Evolutionary conservation across 2,113 vertebrate genomes (phyloP), one percentile per base, ranked within the genome.

Genomic region (Epinephelus lanceolatus): DNA sequence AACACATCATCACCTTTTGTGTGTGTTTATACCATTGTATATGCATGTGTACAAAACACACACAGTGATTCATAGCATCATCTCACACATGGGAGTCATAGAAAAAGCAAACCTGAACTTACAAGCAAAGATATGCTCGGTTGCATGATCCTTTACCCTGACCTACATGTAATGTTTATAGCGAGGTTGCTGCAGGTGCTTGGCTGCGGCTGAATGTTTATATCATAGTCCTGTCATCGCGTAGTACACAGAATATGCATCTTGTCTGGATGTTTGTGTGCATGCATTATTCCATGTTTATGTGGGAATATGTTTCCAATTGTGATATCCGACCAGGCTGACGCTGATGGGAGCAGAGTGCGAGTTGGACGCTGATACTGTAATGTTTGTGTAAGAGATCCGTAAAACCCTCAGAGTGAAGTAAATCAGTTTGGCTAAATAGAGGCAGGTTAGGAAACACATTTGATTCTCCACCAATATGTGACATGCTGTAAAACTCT

Each of bases 401-500:
- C 57, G 30, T 30, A 77, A 85, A 65, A n/a, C 18, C 71, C 61
- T 56, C 65, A 59, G 66, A 80, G 78, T 53, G 72, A 65, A 47
- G 25, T 61, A 65, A 80, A 86, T 88, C 79, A 56, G 15, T 76
- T 70, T 76, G 80, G 30, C 37, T 72, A 51, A 63, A 51, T 15
- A 2, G 53, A 68, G 33, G 47, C 72, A 81, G 56, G 62, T 71
- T 73, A 23, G 63, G 37, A 79, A 77, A 71, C 53, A 70, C 42
- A 40, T 42, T 56, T 88, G 72, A 84, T 73, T 84, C 59, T 49
- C 21, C 45, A 30, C 52, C 72, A 79, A 69, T 60, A 80, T 42
- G 63, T 69, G 81, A 79, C 27, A 23, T 72, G 78, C 33, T 71
- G 59, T 69, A 56, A 83, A 89, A 65, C 23, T 71, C 21, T 68